Conservation (phyloP, 1,140 invertebrate species). For the Homalodisca vitripennis region DNA sequence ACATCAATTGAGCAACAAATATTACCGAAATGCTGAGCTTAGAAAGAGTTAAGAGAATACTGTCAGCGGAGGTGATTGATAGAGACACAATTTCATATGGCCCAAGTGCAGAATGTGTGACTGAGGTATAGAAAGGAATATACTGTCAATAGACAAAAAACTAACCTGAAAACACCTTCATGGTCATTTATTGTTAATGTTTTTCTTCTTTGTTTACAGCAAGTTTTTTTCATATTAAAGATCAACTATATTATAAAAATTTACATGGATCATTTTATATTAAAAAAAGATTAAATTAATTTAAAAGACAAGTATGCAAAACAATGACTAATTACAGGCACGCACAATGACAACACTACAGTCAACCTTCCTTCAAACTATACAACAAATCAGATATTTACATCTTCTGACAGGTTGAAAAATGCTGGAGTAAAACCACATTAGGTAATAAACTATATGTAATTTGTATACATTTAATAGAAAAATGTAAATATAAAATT, state of each 20-base stretch:
- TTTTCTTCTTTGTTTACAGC: conserved; percentile 24
- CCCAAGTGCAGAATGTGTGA: conserved; percentile 34
- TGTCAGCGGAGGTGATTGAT: neutral
- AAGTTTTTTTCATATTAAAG: conserved; percentile 28
- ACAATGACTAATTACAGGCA: conserved; percentile 26
- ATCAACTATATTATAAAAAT: conserved; percentile 32
- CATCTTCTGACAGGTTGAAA: conserved; percentile 29
- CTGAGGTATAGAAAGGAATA: conserved; percentile 11
- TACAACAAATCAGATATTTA: conserved; percentile 11
- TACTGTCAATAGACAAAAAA: conserved; percentile 12
- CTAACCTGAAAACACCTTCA: conserved; percentile 21
- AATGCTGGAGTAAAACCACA: conserved; percentile 30
- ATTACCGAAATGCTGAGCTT: neutral
- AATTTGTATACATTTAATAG: conserved; percentile 17
- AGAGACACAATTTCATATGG: neutral
- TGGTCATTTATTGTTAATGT: conserved; percentile 27
- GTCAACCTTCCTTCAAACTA: neutral
- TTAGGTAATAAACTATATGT: neutral
- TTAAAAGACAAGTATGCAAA: conserved; percentile 9
- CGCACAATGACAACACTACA: conserved; percentile 29
- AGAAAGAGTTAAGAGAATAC: conserved; percentile 20
- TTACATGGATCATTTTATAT: conserved; percentile 22
- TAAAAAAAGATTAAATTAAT: conserved; percentile 29
- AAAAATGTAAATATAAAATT: conserved; percentile 27
- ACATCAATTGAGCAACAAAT: neutral